phyloP scores from a whole-genome alignment of 2,797 vertebrate species.

The Nyctibius grandis region DNA sequence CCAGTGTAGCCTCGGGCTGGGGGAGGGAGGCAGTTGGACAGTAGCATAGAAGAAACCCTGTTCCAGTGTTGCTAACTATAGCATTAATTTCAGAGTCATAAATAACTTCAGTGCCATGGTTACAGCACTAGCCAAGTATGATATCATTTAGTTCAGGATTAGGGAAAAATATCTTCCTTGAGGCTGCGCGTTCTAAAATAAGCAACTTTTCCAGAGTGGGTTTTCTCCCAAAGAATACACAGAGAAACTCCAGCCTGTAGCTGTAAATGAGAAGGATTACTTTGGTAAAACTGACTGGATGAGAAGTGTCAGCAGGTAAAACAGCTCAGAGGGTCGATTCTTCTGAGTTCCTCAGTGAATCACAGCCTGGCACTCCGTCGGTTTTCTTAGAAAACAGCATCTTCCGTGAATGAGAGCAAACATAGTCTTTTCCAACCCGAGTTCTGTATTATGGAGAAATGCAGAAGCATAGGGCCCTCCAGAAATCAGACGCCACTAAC shows the following conservation, averaged over 20 bases:
- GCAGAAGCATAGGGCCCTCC: background rate
- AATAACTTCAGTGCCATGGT: slow-evolving; percentile 59
- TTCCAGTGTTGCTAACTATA: slow-evolving; percentile 65
- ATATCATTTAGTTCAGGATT: slow-evolving; percentile 64
- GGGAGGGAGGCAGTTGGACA: slow-evolving; percentile 40
- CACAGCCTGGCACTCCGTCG: background rate
- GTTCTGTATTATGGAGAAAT: background rate
- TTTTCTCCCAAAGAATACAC: slow-evolving; percentile 48
- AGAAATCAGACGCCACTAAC: background rate
- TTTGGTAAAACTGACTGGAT: background rate
- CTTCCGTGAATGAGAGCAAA: background rate
- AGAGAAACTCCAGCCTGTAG: slow-evolving; percentile 20
- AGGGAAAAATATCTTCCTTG: slow-evolving; percentile 57
- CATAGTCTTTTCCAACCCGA: rapidly evolving
- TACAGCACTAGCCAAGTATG: slow-evolving; percentile 61
- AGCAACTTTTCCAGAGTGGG: slow-evolving; percentile 43
- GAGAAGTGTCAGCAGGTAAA: slow-evolving; percentile 3
- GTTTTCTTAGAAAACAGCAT: background rate
- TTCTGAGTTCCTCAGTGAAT: background rate
- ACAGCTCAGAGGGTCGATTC: background rate
- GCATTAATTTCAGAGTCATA: slow-evolving; percentile 56
- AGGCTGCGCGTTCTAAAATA: slow-evolving; percentile 63
- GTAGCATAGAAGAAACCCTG: slow-evolving; percentile 55
- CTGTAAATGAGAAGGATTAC: background rate
- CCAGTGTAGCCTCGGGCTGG: background rate